phyloP scores from a whole-genome alignment of 2,888 invertebrate genomes.

The Strigamia crassipes region DNA sequence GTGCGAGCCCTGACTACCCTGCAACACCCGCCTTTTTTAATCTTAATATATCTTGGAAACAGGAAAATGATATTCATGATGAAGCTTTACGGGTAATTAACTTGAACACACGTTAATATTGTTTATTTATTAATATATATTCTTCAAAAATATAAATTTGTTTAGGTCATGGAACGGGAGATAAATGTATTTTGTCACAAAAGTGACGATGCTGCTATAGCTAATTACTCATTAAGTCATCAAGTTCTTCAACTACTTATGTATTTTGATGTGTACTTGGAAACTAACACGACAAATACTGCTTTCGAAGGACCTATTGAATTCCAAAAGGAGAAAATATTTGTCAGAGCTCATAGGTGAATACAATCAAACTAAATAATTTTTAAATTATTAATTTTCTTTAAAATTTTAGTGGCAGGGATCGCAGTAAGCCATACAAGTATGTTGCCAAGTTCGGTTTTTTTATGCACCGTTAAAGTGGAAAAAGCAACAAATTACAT shows the following conservation, averaged over 20 bases:
- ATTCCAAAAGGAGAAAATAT: slow-evolving; percentile 26
- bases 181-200: not conserved
- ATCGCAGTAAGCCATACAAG: slow-evolving; percentile 24
- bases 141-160: not conserved
- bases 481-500: no score
- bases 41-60: not conserved
- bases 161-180: not conserved
- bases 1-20: not conserved
- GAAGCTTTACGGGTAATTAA: not conserved
- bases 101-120: no score
- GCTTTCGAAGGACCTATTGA: slow-evolving; percentile 21
- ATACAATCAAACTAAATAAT: not conserved
- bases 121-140: not conserved
- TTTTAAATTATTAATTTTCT: not conserved
- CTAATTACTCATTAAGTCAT: slow-evolving; percentile 24
- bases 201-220: not conserved
- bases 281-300: slow-evolving; percentile 1
- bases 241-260: not conserved
- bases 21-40: not conserved
- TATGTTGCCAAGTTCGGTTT: not conserved
- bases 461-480: not conserved
- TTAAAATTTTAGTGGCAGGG: not conserved
- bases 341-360: slow-evolving; percentile 32
- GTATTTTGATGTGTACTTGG: slow-evolving; percentile 34
- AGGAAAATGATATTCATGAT: not conserved